Conservation (phyloP, 2,113 vertebrate species). For the Circaetus cinerascens region DNA sequence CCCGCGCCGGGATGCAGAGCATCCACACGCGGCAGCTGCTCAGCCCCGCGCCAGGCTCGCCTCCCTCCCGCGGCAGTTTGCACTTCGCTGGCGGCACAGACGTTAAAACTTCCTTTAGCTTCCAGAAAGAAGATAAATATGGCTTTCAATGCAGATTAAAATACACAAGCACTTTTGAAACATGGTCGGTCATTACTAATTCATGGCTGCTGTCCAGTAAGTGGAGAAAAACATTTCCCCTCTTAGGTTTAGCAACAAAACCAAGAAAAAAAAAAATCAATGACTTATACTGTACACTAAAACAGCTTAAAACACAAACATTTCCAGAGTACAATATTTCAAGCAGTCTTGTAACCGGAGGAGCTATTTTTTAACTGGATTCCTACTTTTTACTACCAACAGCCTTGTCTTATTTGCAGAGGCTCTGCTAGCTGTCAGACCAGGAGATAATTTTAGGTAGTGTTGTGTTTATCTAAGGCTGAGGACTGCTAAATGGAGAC, state of each 20-base stretch:
- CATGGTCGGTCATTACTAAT: background rate
- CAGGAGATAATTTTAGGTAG: too few species aligned
- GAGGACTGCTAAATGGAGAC: too few species aligned
- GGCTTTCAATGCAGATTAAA: slow-evolving; percentile 15
- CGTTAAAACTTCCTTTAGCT: background rate
- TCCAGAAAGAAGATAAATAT: background rate
- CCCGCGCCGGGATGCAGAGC: fast-evolving
- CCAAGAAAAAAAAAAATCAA: slow-evolving; percentile 1
- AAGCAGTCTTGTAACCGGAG: slow-evolving; percentile 49
- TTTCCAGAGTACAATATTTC: slow-evolving; percentile 66
- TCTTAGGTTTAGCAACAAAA: slow-evolving; percentile 21
- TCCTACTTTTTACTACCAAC: slow-evolving; percentile 66
- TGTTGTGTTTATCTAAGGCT: too few species aligned
- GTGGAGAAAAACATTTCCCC: slow-evolving; percentile 32
- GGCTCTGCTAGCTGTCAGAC: slow-evolving; percentile 71
- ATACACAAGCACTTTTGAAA: background rate
- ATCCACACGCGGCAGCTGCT: background rate
- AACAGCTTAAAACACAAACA: slow-evolving; percentile 59
- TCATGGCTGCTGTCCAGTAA: slow-evolving; percentile 25
- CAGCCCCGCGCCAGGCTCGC: background rate
- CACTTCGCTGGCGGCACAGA: background rate
- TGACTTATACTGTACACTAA: slow-evolving; percentile 40
- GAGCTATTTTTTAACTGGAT: slow-evolving; percentile 66
- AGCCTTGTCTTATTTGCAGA: slow-evolving; percentile 68
- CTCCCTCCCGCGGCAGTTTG: background rate